Percentiles rank a stretch among this genome's conserved stretches.
Conservation (phyloP, 1,140 invertebrate genomes). For the Solen grandis region DNA sequence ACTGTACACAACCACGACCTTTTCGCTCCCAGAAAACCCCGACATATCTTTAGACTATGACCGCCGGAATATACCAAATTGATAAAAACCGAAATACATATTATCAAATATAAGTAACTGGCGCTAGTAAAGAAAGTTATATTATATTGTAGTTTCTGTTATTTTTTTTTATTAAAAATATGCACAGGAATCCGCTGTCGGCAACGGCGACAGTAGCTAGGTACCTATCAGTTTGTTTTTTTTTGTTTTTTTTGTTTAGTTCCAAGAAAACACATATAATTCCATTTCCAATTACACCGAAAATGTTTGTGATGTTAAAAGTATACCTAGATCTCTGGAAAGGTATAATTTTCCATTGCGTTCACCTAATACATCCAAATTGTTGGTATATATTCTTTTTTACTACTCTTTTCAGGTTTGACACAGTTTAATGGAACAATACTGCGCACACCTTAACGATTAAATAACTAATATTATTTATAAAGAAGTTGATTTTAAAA, state of each 20-base stretch:
- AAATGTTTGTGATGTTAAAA: constrained; percentile 80
- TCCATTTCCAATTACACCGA: constrained; percentile 83
- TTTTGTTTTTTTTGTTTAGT: constrained; percentile 83
- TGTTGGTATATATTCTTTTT: no score
- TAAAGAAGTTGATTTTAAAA: no score
- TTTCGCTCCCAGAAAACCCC: constrained; percentile 66
- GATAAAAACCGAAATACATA: constrained; percentile 68
- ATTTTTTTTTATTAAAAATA: constrained; percentile 57
- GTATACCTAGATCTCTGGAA: constrained; percentile 49
- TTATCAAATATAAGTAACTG: constrained; percentile 66
- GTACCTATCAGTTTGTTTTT: constrained; percentile 84
- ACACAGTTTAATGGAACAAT: no score
- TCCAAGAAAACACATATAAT: constrained; percentile 83
- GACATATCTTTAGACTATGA: constrained; percentile 72
- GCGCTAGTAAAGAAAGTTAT: constrained; percentile 56
- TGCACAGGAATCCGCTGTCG: constrained; percentile 82
- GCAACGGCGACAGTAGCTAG: constrained; percentile 83
- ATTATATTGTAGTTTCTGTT: constrained; percentile 45
- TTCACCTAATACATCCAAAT: no score
- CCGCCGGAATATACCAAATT: constrained; percentile 72
- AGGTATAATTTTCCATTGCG: no score
- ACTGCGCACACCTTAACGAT: no score
- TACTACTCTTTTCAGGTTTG: no score
- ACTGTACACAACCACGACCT: constrained; percentile 66
- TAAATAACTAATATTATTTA: no score